Evolutionary conservation across 1,140 invertebrate species (phyloP).

Genomic region (Oncopodura yosiiana): DNA sequence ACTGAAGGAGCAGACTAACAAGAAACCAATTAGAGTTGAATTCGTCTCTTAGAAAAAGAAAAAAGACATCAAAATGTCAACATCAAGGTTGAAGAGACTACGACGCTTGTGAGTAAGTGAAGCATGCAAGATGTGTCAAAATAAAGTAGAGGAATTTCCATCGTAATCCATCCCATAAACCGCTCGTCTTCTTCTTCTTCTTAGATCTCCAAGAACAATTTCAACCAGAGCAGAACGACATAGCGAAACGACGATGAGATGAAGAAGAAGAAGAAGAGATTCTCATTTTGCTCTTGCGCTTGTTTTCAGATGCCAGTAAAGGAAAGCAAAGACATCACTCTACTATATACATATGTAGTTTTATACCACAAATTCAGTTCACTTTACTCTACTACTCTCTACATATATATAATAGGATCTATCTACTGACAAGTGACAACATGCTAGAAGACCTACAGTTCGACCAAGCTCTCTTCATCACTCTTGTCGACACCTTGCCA

Average conservation of each 20-base stretch:
- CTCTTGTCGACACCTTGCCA: conserved; percentile 23
- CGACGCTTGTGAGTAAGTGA: too few relatives aligned
- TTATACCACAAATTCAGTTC: too few relatives aligned
- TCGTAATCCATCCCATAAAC: conserved; percentile 18
- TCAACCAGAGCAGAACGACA: conserved; percentile 3
- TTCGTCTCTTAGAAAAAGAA: too few relatives aligned
- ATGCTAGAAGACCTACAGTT: conserved; percentile 10
- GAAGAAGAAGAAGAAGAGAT: conserved; percentile 5
- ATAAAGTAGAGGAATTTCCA: conserved; percentile 17
- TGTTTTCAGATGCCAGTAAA: conserved; percentile 10
- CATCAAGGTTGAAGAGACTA: too few relatives aligned
- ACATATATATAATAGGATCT: conserved; percentile 8
- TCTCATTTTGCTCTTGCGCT: conserved; percentile 4
- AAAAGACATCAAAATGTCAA: too few relatives aligned
- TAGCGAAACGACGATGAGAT: conserved; percentile 7
- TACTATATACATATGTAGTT: too few relatives aligned
- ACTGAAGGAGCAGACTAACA: too few relatives aligned
- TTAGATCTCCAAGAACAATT: background rate
- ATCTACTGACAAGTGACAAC: conserved; percentile 18
- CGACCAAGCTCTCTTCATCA: conserved; percentile 11
- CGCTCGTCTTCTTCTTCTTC: background rate
- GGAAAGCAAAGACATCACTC: too few relatives aligned
- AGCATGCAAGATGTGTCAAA: conserved; percentile 19
- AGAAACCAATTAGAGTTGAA: too few relatives aligned
- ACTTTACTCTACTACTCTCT: too few relatives aligned